Base-by-base conservation (phyloP, 2,113 vertebrate genomes). In the Neoarius graeffei region DNA sequence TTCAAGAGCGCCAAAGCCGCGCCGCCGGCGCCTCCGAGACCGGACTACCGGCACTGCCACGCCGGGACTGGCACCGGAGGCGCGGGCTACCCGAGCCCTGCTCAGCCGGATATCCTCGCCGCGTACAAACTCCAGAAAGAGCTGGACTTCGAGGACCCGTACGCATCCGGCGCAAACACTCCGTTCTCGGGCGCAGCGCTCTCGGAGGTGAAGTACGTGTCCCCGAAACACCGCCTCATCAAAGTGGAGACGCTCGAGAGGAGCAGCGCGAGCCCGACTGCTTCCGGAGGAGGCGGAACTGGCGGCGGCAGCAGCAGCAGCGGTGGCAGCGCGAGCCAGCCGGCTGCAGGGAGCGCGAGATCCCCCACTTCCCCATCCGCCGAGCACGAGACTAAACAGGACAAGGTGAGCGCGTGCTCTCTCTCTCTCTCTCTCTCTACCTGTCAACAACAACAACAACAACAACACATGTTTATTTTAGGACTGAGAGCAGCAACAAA, bases 121-220 rank as follows among this genome's bases (percentile, higher is more conserved):
- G 97, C 97, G 27, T 99, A 98, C 95, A 95, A 96, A 94, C 96
- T 97, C 85, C 97, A 99, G 87, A 96, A 97, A 89, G 97, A 98
- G 84, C 95, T 96, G 91, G 98, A 99, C 96, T 98, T 99, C 95
- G 97, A 99, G 93, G 98, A 99, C 91, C 97, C 97, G 76, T 98
- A 99, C 94, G 96, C 95, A 25, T 93, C 95, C 62, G 94, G 93
- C 66, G 94, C 95, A 85, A 95, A 93, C 66, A 91, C 95, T 81
- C 90, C 94, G 13, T 95, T 95, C n/a, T 92, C 93, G 54, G 89
- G 94, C 42, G 93, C 91, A 19, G 69, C 96, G 14, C 93, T 85
- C 27, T n/a, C 96, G 91, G 96, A 97, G 84, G 94, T 95, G 86
- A 97, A 97, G 91, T 98, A 96, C 86, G 96, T 96, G 89, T 98